These are phyloP conservation scores for Spinus olivaceus DNA, from an alignment of 2,797 vertebrate genomes.

Conservation along the genomic window DNA sequence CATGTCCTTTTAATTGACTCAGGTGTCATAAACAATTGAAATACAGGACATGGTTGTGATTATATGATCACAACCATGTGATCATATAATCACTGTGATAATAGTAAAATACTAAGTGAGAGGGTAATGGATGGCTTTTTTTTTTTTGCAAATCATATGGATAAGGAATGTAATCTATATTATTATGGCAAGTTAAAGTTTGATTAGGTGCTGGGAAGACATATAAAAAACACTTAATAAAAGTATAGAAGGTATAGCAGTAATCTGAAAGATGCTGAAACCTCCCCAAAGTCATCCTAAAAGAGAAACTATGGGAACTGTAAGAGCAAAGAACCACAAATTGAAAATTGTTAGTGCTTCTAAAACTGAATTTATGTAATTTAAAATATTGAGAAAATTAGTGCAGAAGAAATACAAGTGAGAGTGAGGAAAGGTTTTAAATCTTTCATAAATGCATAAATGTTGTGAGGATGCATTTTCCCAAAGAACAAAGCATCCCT, in stretches of 20 bases:
- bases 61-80: background rate
- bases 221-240: background rate
- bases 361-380: background rate
- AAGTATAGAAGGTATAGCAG: background rate
- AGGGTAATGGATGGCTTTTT: background rate
- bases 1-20: background rate
- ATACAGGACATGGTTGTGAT: background rate
- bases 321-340: background rate
- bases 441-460: background rate
- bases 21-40: background rate
- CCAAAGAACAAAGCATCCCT: background rate
- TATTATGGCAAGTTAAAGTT: background rate
- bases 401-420: background rate
- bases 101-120: background rate
- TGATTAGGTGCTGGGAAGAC: background rate
- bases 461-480: background rate
- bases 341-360: background rate
- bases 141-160: background rate
- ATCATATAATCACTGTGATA: background rate
- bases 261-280: background rate
- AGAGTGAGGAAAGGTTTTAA: background rate
- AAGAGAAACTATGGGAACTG: background rate
- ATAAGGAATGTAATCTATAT: background rate
- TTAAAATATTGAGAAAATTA: background rate
- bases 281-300: background rate